phyloP scores from a whole-genome alignment of 2,888 invertebrate genomes.

The Eupithecia centaureata region DNA sequence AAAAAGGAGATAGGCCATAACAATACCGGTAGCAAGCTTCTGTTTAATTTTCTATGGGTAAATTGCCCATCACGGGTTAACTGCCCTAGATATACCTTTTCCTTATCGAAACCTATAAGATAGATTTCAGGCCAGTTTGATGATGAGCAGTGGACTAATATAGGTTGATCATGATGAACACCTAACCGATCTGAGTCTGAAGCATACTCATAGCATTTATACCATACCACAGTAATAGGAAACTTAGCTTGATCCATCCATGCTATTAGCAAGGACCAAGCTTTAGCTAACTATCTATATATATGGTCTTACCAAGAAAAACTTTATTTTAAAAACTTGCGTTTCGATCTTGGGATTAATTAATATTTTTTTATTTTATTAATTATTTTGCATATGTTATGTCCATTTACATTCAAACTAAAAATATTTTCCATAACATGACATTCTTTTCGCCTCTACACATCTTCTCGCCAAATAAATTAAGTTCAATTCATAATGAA shows the following conservation, averaged over 20 bases:
- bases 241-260: no score
- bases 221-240: no score
- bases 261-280: no score
- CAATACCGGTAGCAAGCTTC: slow-evolving; percentile 34
- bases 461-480: neutral
- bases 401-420: neutral
- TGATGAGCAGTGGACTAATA: no score
- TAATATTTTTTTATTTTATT: neutral
- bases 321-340: no score
- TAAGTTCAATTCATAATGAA: neutral
- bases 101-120: neutral
- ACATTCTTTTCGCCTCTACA: neutral
- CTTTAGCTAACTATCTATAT: no score
- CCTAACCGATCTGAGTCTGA: no score
- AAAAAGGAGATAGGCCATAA: slow-evolving; percentile 24
- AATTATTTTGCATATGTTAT: neutral
- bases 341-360: no score
- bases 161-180: no score
- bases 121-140: no score
- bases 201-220: no score
- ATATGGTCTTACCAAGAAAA: no score
- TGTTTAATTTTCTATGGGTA: slow-evolving; percentile 16
- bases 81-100: neutral
- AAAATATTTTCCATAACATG: neutral
- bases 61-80: neutral